phyloP scores from a whole-genome alignment of 2,888 invertebrate genomes.

The Pyrochroa serraticornis region DNA sequence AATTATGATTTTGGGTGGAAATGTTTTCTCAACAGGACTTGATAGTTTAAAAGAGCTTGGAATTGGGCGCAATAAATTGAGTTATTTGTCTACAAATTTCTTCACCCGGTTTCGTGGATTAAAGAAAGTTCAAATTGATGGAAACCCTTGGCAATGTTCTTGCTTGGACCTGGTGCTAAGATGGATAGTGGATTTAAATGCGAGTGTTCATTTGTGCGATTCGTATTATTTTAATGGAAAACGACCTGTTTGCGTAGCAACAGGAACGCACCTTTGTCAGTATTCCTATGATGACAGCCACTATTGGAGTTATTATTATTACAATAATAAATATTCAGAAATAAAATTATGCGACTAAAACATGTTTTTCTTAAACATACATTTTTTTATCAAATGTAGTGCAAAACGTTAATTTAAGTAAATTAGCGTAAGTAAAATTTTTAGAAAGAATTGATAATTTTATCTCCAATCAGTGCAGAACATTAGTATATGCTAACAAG shows the following conservation, averaged over 20 bases:
- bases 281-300: constrained; percentile 6
- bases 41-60: constrained; percentile 18
- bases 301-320: no score
- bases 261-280: constrained; percentile 9
- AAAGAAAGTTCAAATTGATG: constrained; percentile 24
- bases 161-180: constrained; percentile 24
- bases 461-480: no score
- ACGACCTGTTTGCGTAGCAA: constrained; percentile 27
- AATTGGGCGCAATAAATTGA: constrained; percentile 29
- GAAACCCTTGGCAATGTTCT: constrained; percentile 31
- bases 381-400: no score
- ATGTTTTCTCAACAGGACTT: constrained; percentile 23
- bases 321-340: no score
- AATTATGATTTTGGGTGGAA: constrained; percentile 25
- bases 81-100: constrained; percentile 28
- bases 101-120: constrained; percentile 21
- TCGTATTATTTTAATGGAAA: constrained; percentile 6
- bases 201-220: constrained; percentile 19
- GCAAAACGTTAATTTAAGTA: no score
- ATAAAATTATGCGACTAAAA: no score
- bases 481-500: no score
- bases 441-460: no score
- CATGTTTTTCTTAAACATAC: no score
- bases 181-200: constrained; percentile 17
- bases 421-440: no score